phyloP scores from a whole-genome alignment of 2,888 invertebrate species.

The Noctua comes region DNA sequence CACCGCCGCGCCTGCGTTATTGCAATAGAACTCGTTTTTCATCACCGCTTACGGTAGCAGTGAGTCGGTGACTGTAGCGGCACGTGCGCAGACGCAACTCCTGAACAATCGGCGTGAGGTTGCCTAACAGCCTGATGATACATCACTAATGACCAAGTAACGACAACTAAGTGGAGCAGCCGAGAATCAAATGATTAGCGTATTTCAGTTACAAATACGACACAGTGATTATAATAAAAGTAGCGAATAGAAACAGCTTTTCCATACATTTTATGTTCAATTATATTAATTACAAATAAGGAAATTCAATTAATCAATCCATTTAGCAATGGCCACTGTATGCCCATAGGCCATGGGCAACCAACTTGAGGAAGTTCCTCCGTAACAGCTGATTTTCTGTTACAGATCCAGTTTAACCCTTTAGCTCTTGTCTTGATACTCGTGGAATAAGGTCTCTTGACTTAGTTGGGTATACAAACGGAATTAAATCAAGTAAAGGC shows the following conservation, averaged over 20 bases:
- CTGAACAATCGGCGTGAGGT: conserved; percentile 58
- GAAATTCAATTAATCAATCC: not conserved
- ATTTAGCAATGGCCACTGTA: not conserved
- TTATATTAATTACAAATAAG: not conserved
- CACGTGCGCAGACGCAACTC: conserved; percentile 70
- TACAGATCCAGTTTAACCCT: not conserved
- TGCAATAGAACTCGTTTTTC: conserved; percentile 45
- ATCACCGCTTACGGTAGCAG: conserved; percentile 58
- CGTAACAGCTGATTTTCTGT: not conserved
- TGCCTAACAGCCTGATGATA: conserved; percentile 59
- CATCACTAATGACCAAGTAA: conserved; percentile 57
- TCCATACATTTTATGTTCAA: not conserved
- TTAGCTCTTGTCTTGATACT: no score
- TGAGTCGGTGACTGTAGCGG: conserved; percentile 64
- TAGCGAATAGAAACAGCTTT: not conserved
- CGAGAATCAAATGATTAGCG: not conserved
- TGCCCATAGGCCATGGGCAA: no score
- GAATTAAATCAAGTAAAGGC: not conserved
- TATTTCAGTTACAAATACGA: conserved; percentile 7
- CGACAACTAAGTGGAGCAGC: conserved; percentile 14
- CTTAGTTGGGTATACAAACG: not conserved
- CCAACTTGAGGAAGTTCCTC: not conserved
- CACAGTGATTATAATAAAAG: not conserved
- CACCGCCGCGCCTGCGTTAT: not conserved
- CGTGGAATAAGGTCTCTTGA: no score